These are phyloP conservation scores for Graphium colonna DNA, from an alignment of 2,888 invertebrate genomes.

Conservation along the genomic window DNA sequence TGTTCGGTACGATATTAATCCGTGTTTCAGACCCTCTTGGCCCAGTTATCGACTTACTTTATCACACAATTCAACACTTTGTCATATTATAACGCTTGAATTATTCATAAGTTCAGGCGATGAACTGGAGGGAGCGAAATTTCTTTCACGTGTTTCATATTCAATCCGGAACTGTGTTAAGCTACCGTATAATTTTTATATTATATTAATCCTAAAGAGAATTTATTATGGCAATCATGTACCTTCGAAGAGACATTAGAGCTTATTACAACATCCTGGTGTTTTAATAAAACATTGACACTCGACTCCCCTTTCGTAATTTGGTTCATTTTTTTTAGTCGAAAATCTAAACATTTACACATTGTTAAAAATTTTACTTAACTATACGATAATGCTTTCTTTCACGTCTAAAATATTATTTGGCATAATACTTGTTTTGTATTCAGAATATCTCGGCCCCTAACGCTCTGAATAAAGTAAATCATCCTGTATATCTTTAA, in stretches of 20 bases:
- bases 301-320: background rate
- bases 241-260: background rate
- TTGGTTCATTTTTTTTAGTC: background rate
- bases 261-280: background rate
- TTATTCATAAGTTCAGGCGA: background rate
- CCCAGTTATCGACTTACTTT: too few relatives aligned
- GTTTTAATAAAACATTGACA: background rate
- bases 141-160: background rate
- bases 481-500: too few relatives aligned
- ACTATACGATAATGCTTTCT: too few relatives aligned
- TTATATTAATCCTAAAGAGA: slow-evolving; percentile 1
- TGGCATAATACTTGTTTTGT: too few relatives aligned
- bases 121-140: slow-evolving; percentile 2
- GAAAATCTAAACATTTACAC: too few relatives aligned
- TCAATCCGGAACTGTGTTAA: background rate
- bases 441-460: too few relatives aligned
- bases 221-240: background rate
- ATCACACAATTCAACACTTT: background rate
- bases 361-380: too few relatives aligned
- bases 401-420: too few relatives aligned
- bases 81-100: too few relatives aligned
- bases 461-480: too few relatives aligned
- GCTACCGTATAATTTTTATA: slow-evolving; percentile 7
- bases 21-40: background rate
- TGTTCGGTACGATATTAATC: background rate